Percentiles rank a stretch among this genome's conserved stretches.
These are phyloP conservation scores for Lophotis ruficrista DNA, from an alignment of 2,113 vertebrate genomes.

Conservation along the genomic window DNA sequence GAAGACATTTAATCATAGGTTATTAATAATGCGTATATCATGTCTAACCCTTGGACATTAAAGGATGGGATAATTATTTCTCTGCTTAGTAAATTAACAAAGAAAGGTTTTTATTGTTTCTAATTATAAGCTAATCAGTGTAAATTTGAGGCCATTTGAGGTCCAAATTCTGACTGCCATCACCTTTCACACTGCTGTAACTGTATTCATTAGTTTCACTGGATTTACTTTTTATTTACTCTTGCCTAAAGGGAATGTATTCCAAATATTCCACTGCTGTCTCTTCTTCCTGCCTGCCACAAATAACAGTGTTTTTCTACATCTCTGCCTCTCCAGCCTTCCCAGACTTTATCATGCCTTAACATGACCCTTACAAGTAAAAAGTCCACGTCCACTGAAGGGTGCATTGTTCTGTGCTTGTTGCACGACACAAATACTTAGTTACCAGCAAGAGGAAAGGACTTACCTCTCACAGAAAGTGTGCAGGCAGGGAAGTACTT, in stretches of 20 bases:
- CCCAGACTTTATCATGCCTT: background rate
- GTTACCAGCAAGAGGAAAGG: background rate
- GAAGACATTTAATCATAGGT: background rate
- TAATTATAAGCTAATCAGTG: background rate
- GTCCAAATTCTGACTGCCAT: background rate
- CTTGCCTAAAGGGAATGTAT: background rate
- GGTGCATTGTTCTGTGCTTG: background rate
- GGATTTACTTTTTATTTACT: conserved; percentile 9
- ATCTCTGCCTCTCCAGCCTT: background rate
- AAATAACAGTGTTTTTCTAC: background rate
- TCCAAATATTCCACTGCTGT: background rate
- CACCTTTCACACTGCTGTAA: background rate
- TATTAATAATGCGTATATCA: conserved; percentile 32
- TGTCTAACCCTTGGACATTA: background rate
- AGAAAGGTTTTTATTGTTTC: background rate
- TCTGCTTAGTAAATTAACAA: background rate
- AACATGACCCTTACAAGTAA: background rate
- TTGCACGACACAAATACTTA: background rate
- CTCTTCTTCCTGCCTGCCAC: background rate
- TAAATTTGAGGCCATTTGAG: background rate
- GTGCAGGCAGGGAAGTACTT: conserved; percentile 97
- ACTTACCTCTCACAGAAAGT: conserved; percentile 93
- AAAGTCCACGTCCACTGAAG: background rate
- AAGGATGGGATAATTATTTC: conserved; percentile 18
- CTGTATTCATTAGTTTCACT: background rate